phyloP scores from a whole-genome alignment of 2,113 vertebrate genomes.

The Dipodomys spectabilis region DNA sequence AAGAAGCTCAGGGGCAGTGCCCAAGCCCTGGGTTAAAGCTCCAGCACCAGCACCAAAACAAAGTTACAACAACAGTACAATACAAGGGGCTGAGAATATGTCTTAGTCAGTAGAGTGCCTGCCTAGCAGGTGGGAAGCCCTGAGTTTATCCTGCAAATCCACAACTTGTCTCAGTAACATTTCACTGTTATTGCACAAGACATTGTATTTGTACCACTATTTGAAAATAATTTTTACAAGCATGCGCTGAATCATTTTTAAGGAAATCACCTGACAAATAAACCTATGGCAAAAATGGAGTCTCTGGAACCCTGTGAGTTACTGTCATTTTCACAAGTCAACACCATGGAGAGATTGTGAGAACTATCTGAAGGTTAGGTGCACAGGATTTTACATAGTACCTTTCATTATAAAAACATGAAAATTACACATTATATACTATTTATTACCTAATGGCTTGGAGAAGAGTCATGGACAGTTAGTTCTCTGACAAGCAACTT shows the following conservation, averaged over 20 bases:
- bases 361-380: constrained; percentile 24
- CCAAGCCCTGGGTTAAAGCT: too few relatives aligned
- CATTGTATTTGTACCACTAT: too few relatives aligned
- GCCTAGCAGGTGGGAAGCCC: too few relatives aligned
- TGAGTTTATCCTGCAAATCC: too few relatives aligned
- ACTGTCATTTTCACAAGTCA: background rate
- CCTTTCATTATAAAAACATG: constrained; percentile 73
- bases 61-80: too few relatives aligned
- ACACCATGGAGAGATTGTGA: background rate
- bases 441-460: constrained; percentile 83
- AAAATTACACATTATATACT: constrained; percentile 79
- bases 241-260: background rate
- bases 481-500: constrained; percentile 72
- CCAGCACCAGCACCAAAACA: too few relatives aligned
- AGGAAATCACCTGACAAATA: background rate
- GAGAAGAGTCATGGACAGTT: constrained; percentile 77
- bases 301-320: background rate
- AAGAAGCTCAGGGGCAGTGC: too few relatives aligned
- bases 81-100: too few relatives aligned
- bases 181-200: too few relatives aligned
- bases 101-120: too few relatives aligned
- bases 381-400: constrained; percentile 62
- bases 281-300: background rate
- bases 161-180: too few relatives aligned
- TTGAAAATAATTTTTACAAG: too few relatives aligned